Base-by-base conservation (phyloP, 2,888 invertebrate genomes). In the Ennomos fuscantarius region DNA sequence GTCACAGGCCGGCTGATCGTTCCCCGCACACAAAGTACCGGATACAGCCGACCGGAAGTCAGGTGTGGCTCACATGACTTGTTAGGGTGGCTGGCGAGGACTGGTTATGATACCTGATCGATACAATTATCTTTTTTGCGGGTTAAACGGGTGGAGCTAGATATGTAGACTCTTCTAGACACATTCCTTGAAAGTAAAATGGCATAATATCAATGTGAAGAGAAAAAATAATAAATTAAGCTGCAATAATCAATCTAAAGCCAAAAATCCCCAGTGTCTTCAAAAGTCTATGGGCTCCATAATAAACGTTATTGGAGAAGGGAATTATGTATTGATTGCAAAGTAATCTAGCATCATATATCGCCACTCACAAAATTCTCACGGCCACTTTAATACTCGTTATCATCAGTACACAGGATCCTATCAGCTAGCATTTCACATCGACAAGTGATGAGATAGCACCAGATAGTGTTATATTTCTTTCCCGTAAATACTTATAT, bases 1-100 rank as follows among this genome's bases (percentile, higher is more conserved):
- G 76, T 74, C 74, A 76, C 78, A 75, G 82, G 85, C 73, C 74
- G 36, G 12, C 49, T 49, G 49, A 5, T 32, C 72, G 74, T 59
- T 74, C 77, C 79, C 79, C 66, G 70, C 55, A 67, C 70, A 86
- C 84, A 86, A 87, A 79, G 73, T 79, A 74, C 81, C 80, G 87
- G 87, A 87, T 77, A 70, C 70, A 68, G 71, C 63, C 70, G 65
- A 45, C 76, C 83, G 87, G 86, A 87, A 74, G 81, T 78, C 79
- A 82, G 87, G 85, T 82, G 85, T 62, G 75, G 79, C 67, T 55
- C 42, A 60, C 53, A 58, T 60, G 48, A 61, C 60, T 64, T 44
- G 66, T 51, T 48, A 46, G 47, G 58, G 55, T 45, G 51, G 37
- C 11, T 40, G n/a, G 63, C 53, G 58, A 50, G 56, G 63, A 58